Conservation (phyloP, 2,888 invertebrate species). For the Lycocerus yunnanus region DNA sequence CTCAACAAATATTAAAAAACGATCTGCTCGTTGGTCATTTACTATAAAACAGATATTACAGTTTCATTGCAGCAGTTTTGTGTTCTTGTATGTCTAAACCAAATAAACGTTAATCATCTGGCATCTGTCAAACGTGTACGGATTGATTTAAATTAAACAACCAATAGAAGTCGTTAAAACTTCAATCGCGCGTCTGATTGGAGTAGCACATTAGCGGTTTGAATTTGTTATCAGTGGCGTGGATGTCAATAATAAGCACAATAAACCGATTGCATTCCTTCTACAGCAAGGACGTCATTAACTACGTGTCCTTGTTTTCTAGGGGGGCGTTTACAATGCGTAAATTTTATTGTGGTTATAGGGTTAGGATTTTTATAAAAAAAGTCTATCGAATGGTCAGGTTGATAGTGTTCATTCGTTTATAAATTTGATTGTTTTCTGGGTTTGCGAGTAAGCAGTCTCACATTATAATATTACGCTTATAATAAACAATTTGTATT, state of each 20-base stretch:
- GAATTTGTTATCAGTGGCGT: slow-evolving; percentile 10
- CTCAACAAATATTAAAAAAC: neutral
- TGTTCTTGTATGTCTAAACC: slow-evolving; percentile 9
- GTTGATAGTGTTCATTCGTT: no score
- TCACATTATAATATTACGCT: no score
- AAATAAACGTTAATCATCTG: slow-evolving; percentile 26
- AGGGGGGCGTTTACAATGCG: no score
- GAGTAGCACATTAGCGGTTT: neutral
- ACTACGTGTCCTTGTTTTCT: neutral
- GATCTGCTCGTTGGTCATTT: neutral
- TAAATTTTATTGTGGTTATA: no score
- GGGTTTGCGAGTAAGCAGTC: no score
- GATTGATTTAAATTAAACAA: slow-evolving; percentile 39
- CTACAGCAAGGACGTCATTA: neutral
- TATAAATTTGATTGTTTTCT: no score
- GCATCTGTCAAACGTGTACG: slow-evolving; percentile 36
- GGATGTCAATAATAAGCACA: neutral
- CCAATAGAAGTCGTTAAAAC: slow-evolving; percentile 27
- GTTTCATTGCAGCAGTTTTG: neutral
- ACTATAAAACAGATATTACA: slow-evolving; percentile 11
- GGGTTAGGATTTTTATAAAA: no score
- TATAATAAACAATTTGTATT: no score
- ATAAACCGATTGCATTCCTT: neutral
- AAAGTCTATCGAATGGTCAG: no score
- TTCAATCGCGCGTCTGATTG: slow-evolving; percentile 7